Evolutionary conservation across 2,797 vertebrate species (phyloP).

Genomic region (Sitta carolinensis): DNA sequence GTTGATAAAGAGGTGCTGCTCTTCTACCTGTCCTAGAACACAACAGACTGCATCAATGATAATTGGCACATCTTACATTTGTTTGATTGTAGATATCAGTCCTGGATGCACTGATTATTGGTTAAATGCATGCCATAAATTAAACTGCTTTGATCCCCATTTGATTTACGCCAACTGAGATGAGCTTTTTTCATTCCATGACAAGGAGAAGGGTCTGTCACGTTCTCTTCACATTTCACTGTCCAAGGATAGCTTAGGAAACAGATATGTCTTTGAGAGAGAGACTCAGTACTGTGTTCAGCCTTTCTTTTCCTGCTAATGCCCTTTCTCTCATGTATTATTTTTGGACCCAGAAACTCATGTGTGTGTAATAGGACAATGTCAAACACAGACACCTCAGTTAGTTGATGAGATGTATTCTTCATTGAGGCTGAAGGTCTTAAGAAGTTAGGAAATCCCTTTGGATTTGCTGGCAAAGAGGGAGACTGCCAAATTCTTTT

Average conservation of each 20-base stretch:
- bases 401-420: neutral
- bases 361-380: neutral
- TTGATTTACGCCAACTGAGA: neutral
- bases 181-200: neutral
- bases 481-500: neutral
- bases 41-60: neutral
- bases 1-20: neutral
- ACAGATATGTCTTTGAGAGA: neutral
- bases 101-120: neutral
- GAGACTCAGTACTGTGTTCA: neutral
- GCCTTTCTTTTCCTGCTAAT: neutral
- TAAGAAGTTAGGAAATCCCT: neutral
- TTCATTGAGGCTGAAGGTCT: neutral
- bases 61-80: neutral
- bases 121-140: neutral
- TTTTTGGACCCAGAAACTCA: neutral
- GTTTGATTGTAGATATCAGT: neutral
- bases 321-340: neutral
- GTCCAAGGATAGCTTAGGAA: neutral
- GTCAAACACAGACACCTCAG: accelerated
- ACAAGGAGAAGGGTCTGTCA: neutral
- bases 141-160: neutral
- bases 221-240: neutral
- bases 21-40: neutral
- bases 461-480: neutral